Percentiles rank a stretch among this genome's conserved stretches.
phyloP scores from a whole-genome alignment of 2,113 vertebrate genomes.

The Vulpes lagopus region DNA sequence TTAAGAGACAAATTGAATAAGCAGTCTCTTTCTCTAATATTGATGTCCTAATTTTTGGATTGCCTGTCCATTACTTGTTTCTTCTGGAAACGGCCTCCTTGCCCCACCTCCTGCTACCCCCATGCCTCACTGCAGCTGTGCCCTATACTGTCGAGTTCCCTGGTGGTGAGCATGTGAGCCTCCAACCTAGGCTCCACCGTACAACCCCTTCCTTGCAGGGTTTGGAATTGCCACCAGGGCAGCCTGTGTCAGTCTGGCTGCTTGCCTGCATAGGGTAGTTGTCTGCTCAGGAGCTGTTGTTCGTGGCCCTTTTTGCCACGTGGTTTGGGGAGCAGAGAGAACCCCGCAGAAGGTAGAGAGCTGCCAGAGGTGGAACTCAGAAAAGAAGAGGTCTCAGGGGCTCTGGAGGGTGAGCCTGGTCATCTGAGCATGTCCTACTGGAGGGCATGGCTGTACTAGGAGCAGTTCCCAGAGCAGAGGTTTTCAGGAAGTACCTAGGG shows the following conservation, averaged over 20 bases:
- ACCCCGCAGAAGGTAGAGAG: background rate
- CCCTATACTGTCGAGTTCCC: background rate
- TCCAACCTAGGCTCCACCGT: background rate
- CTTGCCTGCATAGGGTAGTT: background rate
- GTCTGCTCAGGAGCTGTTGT: background rate
- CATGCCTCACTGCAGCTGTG: background rate
- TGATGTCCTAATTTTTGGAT: background rate
- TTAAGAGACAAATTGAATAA: conserved; percentile 63
- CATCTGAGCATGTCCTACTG: too few species aligned
- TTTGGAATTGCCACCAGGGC: background rate
- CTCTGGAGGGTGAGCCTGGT: fast-evolving
- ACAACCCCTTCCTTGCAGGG: background rate
- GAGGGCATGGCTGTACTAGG: background rate
- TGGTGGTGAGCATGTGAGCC: background rate
- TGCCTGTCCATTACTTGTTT: conserved; percentile 23
- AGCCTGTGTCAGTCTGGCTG: fast-evolving
- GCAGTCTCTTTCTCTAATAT: conserved; percentile 13
- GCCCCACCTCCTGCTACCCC: too few species aligned
- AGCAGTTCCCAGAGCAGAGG: background rate
- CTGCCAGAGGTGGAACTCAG: background rate
- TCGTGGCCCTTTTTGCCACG: background rate
- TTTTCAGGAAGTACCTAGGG: too few species aligned
- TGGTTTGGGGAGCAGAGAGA: background rate
- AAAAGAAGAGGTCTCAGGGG: background rate
- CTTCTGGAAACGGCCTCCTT: background rate